Evolutionary conservation across 1,140 invertebrate species (phyloP).

Genomic region (Meloidogyne hapla): DNA sequence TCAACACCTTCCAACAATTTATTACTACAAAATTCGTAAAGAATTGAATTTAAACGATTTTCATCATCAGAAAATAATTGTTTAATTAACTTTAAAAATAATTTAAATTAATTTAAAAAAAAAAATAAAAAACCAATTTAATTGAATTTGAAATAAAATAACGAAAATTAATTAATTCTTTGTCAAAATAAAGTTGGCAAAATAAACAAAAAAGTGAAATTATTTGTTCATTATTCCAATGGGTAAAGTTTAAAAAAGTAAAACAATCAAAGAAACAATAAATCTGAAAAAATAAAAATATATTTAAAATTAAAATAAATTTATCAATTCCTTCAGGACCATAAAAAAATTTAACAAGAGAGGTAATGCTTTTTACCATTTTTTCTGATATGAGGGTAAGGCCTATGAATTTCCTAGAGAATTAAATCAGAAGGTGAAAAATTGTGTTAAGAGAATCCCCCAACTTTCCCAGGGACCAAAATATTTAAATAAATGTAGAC

Average conservation of each 20-base stretch:
- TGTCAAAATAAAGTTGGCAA: background rate
- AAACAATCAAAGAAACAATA: background rate
- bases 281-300: background rate
- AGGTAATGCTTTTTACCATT: too few species aligned
- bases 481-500: background rate
- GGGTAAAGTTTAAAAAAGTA: background rate
- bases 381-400: too few species aligned
- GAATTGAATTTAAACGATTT: background rate
- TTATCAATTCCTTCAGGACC: too few species aligned
- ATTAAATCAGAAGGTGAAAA: too few species aligned
- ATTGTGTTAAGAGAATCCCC: too few species aligned
- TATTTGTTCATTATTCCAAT: background rate
- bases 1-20: background rate
- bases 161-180: background rate
- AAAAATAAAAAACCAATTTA: background rate
- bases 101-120: background rate
- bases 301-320: too few species aligned
- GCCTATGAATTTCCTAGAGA: too few species aligned
- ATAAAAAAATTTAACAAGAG: too few species aligned
- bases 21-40: background rate
- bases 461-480: too few species aligned
- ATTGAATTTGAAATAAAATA: background rate
- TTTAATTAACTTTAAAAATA: background rate
- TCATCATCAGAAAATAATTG: background rate
- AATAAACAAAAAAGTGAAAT: slow-evolving; percentile 3